These are phyloP conservation scores for Helicoverpa armigera DNA, from an alignment of 1,140 invertebrate genomes.

Conservation along the genomic window DNA sequence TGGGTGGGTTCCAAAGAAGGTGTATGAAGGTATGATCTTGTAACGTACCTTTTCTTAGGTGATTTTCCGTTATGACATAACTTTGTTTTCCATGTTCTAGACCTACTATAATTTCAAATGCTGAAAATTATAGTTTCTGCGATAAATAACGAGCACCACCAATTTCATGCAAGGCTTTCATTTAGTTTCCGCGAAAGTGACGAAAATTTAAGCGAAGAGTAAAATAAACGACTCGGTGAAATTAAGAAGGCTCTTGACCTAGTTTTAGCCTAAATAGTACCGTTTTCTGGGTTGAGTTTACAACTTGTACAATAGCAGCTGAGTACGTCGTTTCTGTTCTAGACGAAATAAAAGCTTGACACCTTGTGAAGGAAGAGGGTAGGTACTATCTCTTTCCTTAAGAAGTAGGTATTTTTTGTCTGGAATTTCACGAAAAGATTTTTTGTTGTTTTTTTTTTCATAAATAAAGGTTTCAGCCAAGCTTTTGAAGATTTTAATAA, in stretches of 20 bases:
- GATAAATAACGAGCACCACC: background rate
- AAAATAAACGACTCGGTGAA: constrained; percentile 16
- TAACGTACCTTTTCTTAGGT: no score
- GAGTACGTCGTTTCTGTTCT: background rate
- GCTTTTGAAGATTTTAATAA: background rate
- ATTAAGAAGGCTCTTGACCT: constrained; percentile 17
- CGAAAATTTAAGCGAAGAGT: constrained; percentile 3
- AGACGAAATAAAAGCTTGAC: constrained; percentile 12
- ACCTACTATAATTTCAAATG: no score
- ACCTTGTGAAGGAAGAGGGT: constrained; percentile 6
- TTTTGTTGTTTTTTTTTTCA: background rate
- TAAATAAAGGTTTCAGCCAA: background rate
- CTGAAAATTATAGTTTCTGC: background rate
- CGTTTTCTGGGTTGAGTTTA: constrained; percentile 17
- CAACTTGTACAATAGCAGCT: constrained; percentile 22
- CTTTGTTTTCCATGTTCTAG: no score
- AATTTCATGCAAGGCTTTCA: constrained; percentile 1
- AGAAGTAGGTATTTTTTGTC: background rate
- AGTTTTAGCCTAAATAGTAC: constrained; percentile 11
- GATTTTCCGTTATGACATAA: no score
- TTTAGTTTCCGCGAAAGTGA: background rate
- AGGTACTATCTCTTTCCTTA: background rate
- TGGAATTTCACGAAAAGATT: background rate
- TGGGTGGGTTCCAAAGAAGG: no score
- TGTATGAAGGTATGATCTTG: no score